Conservation (phyloP, 2,797 vertebrate genomes). For the Chaetodon trifasciatus region DNA sequence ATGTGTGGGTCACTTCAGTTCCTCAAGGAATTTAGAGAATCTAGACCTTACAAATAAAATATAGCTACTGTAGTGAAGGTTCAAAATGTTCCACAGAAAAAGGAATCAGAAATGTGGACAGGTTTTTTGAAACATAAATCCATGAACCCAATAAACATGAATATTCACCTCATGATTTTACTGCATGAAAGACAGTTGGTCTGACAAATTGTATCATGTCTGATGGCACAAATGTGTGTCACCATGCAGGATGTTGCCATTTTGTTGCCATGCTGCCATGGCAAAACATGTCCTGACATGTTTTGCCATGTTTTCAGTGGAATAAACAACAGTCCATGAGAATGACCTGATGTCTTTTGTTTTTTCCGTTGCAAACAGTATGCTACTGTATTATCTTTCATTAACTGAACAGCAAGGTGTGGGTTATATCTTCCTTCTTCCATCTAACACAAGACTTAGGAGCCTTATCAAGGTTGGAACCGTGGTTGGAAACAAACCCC, state of each 20-base stretch:
- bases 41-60: not conserved
- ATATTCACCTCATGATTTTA: not conserved
- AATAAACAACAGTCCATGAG: conserved; percentile 2
- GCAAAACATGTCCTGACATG: too few species aligned
- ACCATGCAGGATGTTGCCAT: not conserved
- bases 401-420: not conserved
- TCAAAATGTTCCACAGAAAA: not conserved
- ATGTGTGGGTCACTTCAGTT: conserved; percentile 18
- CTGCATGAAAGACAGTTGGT: not conserved
- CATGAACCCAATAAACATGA: not conserved
- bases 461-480: not conserved
- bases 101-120: not conserved
- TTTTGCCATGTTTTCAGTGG: not conserved
- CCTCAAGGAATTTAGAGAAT: not conserved
- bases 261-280: not conserved
- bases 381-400: not conserved
- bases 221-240: not conserved
- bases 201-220: not conserved
- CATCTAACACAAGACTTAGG: not conserved
- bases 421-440: not conserved
- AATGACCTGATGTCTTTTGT: not conserved
- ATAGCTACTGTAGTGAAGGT: not conserved
- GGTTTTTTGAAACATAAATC: not conserved
- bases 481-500: not conserved
- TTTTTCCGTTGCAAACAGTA: not conserved